Evolutionary conservation across 2,113 vertebrate species (phyloP), one percentile per base, ranked within the genome.

Genomic region (Lepisosteus osseus): DNA sequence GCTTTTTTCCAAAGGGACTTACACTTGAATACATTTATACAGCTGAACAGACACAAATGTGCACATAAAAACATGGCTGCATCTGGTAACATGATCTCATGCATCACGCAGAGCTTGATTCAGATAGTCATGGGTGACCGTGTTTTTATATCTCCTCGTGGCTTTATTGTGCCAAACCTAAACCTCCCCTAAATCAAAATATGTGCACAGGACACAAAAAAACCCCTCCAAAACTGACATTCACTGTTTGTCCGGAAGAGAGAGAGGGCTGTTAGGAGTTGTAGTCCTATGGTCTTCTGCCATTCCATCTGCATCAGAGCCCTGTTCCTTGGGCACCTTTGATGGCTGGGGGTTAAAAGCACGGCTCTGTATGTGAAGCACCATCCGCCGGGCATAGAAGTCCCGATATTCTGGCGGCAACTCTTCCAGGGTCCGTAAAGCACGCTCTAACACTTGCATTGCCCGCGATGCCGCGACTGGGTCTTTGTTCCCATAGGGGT

Each of bases 401-500:
- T 98, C 96, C 56, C 86, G 86, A 7, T 99, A 97, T 64, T 98
- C 96, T 2, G 92, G 88, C 0, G 95, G 97, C 3, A 99, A 90
- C 56, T 96, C 90, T 7, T 95, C 95, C 70, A 99, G 87, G 3
- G 87, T 80, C 78, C 89, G 90, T 64, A 99, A 81, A 1, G 93
- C 94, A 74, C 93, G 91, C 77, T 98, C 96, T 77, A 99, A 84
- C 5, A 90, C 90, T 76, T 97, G 96, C 17, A 95, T 85, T 2
- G 95, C 95, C 78, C 93, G 90, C 6, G 92, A 79, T 0, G 95
- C 97, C 74, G 94, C 93, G 7, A 74, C 76, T 0, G 91, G 96
- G 83, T 98, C 97, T 90, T 97, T 98, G 83, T 99, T 99, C 55
- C 96, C 96, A 0, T 99, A 98, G 0, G 93, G 95, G 73, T 99